phyloP scores from a whole-genome alignment of 2,113 vertebrate genomes.

The Eidolon helvum region DNA sequence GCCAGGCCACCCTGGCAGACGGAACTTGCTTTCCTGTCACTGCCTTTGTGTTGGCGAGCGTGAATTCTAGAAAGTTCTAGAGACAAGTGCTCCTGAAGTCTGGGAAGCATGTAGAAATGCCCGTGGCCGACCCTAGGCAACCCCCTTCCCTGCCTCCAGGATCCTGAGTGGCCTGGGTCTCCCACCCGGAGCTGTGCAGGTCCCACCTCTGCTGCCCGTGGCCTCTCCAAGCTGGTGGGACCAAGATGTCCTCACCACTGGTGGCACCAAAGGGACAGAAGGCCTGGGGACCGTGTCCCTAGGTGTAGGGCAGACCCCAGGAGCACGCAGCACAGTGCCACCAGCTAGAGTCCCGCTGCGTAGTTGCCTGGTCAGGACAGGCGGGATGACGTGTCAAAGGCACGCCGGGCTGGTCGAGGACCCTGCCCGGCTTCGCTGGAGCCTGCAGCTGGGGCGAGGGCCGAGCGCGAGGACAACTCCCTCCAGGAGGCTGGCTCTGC shows the following conservation, averaged over 20 bases:
- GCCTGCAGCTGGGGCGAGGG: background rate
- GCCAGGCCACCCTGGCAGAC: background rate
- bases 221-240: background rate
- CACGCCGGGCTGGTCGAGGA: too few relatives aligned
- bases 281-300: background rate
- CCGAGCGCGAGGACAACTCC: fast-evolving
- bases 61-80: background rate
- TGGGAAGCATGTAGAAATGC: too few relatives aligned
- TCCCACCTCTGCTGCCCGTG: background rate
- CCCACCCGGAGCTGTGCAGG: background rate
- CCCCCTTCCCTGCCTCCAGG: background rate
- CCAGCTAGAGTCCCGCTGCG: background rate
- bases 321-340: fast-evolving
- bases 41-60: background rate
- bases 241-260: background rate
- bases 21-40: fast-evolving
- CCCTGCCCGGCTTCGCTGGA: background rate
- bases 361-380: background rate
- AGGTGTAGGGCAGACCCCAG: background rate
- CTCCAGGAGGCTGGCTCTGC: fast-evolving
- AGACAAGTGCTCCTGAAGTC: background rate
- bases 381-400: background rate
- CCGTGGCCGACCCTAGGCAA: background rate
- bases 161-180: background rate
- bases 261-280: background rate